Evolutionary conservation across 2,888 invertebrate genomes (phyloP).

Genomic region (Drosophila affinis): DNA sequence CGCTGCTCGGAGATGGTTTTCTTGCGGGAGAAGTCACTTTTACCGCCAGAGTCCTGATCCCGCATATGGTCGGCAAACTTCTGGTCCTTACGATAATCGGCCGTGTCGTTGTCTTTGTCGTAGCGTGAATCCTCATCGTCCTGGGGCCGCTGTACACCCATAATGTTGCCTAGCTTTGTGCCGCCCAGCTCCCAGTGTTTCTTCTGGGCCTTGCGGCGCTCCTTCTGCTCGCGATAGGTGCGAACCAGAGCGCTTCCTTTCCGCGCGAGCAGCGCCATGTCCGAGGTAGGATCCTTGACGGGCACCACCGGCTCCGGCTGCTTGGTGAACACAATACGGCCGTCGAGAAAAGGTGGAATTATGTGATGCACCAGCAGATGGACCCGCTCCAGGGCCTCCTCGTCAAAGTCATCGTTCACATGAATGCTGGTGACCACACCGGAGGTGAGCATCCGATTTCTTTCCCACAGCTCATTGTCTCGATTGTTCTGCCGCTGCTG

Average conservation of each 20-base stretch:
- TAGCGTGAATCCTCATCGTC: constrained; percentile 89
- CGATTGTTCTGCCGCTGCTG: constrained; percentile 98
- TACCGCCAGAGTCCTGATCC: constrained; percentile 86
- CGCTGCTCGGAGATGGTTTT: constrained; percentile 94
- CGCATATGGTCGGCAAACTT: constrained; percentile 98
- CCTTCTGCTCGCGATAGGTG: constrained; percentile 97
- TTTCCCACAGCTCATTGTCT: constrained; percentile 99
- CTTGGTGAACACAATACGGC: constrained; percentile 99
- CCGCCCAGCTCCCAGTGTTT: constrained; percentile 99
- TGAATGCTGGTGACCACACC: constrained; percentile 96
- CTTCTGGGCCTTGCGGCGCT: constrained; percentile 97
- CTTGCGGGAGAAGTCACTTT: constrained; percentile 93
- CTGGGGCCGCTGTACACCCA: constrained; percentile 94
- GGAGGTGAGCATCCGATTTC: constrained; percentile 97
- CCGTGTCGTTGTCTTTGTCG: constrained; percentile 88
- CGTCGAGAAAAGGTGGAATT: constrained; percentile 99
- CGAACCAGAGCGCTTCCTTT: constrained; percentile 97
- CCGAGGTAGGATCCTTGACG: constrained; percentile 96
- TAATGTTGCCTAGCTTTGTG: constrained; percentile 93
- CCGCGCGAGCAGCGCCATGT: constrained; percentile 97
- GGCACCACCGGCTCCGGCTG: constrained; percentile 99
- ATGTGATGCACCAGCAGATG: constrained; percentile 98
- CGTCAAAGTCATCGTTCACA: constrained; percentile 96
- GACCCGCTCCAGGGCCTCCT: constrained; percentile 96
- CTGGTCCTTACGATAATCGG: constrained; percentile 96